These are phyloP conservation scores for Agriopis aurantiaria DNA, from an alignment of 2,888 invertebrate species.

Conservation along the genomic window DNA sequence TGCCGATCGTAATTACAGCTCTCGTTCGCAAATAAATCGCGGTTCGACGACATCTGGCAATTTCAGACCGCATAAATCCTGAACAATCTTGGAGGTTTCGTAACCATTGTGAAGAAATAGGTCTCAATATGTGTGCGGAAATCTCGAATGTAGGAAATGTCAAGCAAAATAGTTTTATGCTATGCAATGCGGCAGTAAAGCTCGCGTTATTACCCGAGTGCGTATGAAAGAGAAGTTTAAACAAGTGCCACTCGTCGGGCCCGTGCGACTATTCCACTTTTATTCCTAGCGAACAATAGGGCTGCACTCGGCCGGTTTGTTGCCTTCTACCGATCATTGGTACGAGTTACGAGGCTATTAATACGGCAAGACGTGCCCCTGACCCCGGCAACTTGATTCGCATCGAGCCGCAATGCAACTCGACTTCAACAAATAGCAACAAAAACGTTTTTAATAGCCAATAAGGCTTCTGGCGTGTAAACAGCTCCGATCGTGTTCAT, in stretches of 20 bases:
- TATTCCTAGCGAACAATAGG: slow-evolving; percentile 82
- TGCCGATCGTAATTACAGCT: slow-evolving; percentile 66
- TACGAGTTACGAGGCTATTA: slow-evolving; percentile 83
- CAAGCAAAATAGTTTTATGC: slow-evolving; percentile 54
- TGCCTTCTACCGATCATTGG: slow-evolving; percentile 75
- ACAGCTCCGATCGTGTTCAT: slow-evolving; percentile 32
- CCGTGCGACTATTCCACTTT: slow-evolving; percentile 69
- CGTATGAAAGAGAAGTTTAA: slow-evolving; percentile 67
- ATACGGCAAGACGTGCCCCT: slow-evolving; percentile 80
- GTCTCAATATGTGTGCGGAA: slow-evolving; percentile 36
- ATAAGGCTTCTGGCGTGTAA: slow-evolving; percentile 34
- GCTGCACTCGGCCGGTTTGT: slow-evolving; percentile 69
- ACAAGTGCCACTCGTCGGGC: slow-evolving; percentile 70
- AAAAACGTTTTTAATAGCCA: slow-evolving; percentile 36
- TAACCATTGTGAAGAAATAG: slow-evolving; percentile 34
- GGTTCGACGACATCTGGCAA: slow-evolving; percentile 60
- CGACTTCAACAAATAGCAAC: slow-evolving; percentile 37
- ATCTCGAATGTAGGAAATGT: slow-evolving; percentile 54
- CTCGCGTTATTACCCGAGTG: slow-evolving; percentile 58
- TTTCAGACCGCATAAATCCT: slow-evolving; percentile 52
- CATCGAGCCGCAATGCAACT: slow-evolving; percentile 40
- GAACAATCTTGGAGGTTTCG: slow-evolving; percentile 41
- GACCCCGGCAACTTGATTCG: slow-evolving; percentile 64
- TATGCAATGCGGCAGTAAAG: slow-evolving; percentile 71
- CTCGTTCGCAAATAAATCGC: slow-evolving; percentile 63